Base-by-base conservation (phyloP, 2,888 invertebrate genomes). In the Harpagoxenus sublaevis region DNA sequence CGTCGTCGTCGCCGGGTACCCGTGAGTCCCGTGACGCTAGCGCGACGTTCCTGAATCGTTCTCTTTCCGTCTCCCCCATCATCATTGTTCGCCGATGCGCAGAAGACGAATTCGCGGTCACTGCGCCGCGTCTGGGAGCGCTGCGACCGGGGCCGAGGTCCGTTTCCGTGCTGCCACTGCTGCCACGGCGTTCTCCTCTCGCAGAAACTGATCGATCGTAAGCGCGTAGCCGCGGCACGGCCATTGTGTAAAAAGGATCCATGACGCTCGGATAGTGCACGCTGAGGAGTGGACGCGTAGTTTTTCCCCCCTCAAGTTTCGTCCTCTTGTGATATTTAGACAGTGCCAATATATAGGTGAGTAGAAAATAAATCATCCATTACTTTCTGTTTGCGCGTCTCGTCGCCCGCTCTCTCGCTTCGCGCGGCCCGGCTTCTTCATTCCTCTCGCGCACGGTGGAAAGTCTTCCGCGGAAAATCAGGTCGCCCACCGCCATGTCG, bases 311-410 rank as follows among this genome's bases (percentile, higher is more conserved):
- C 91, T 91, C 23, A 23, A 93, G 92, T 93, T 93, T 92, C 57
- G 79, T 93, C 94, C 93, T 94, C 92, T 92, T 95, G 95, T 95
- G 95, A 95, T 95, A 95, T 93, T 93, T 93, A 94, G 93, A 93
- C 93, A 94, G 95, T 94, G 95, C 94, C 94, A 94, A 95, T 92
- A 89, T 92, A 89, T 90, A 93, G 94, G 95, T 95, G 92, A 94
- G 94, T 93, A 89, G 55, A 28, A 15, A 42, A 3, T 42, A 3
- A 9, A 31, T 75, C 12, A 2, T 28, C 23, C 4, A 12, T 18
- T 28, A 23, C 6, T 0, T 70, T 39, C 35, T 2, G n/a, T 12
- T 15, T 0, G 0, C 62, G 62, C 48, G 45, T 45, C 45, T 15
- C 15, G 8, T 9, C 42, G 42, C 10, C 35, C 9, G 42, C 9